Evolutionary conservation across 2,797 vertebrate genomes (phyloP).

Genomic region (Carduelis carduelis): DNA sequence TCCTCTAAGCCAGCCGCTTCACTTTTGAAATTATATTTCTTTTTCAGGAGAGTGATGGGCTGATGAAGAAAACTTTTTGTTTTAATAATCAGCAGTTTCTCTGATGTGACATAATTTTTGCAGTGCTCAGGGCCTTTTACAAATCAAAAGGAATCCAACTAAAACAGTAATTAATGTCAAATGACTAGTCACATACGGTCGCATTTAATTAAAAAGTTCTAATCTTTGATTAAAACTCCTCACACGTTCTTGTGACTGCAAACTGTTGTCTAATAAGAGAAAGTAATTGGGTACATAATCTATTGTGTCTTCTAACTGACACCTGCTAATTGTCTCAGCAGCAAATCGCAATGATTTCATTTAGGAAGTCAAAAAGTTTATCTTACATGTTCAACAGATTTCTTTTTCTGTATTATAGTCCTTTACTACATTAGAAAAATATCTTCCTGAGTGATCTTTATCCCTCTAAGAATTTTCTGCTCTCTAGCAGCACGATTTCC

Average conservation of each 20-base stretch:
- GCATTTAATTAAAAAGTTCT: conserved; percentile 80
- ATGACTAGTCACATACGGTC: conserved; percentile 72
- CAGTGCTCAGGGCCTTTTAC: conserved; percentile 67
- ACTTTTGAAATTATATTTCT: conserved; percentile 60
- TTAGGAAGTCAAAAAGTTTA: conserved; percentile 38
- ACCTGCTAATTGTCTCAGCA: conserved; percentile 70
- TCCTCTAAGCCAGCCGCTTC: conserved; percentile 41
- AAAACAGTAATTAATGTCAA: conserved; percentile 82
- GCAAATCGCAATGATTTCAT: conserved; percentile 50
- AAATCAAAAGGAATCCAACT: conserved; percentile 77
- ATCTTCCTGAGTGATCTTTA: background rate
- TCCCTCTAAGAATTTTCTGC: background rate
- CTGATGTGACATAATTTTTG: conserved; percentile 67
- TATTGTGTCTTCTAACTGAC: conserved; percentile 70
- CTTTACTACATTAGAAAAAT: background rate
- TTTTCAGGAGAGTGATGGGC: conserved; percentile 48
- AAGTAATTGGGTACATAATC: conserved; percentile 66
- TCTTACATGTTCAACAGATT: background rate
- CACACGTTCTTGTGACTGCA: conserved; percentile 67
- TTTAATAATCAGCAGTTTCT: conserved; percentile 75
- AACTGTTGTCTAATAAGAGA: conserved; percentile 73
- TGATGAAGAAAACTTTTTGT: conserved; percentile 70
- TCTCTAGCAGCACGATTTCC: background rate
- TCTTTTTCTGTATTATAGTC: background rate
- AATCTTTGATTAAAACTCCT: conserved; percentile 79